phyloP scores from a whole-genome alignment of 2,888 invertebrate genomes.

The Molorchus minor region DNA sequence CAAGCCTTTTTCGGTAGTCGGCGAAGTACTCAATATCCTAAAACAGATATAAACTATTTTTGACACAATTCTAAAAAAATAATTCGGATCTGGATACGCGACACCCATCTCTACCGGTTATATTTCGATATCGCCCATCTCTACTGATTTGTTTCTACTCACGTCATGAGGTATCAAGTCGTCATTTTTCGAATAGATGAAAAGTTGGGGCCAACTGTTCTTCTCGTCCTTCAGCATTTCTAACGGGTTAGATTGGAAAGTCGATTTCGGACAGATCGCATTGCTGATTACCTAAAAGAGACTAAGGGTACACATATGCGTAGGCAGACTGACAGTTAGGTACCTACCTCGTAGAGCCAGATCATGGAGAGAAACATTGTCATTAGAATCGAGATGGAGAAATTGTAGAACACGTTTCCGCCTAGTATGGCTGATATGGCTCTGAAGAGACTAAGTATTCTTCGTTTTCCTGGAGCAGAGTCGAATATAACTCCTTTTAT shows the following conservation, averaged over 20 bases:
- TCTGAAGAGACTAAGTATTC: conserved; percentile 67
- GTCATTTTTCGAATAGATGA: conserved; percentile 77
- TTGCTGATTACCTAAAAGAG: conserved; percentile 56
- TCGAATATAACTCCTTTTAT: conserved; percentile 75
- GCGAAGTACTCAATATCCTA: conserved; percentile 76
- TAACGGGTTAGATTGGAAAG: conserved; percentile 67
- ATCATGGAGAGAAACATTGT: conserved; percentile 68
- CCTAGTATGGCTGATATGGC: conserved; percentile 72
- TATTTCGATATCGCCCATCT: too few species aligned
- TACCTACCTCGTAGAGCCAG: conserved; percentile 69
- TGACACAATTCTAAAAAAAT: too few species aligned
- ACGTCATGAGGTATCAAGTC: conserved; percentile 71
- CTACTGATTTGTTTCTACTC: too few species aligned
- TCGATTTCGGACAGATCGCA: conserved; percentile 52
- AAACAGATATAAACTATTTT: conserved; percentile 27
- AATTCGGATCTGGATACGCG: too few species aligned
- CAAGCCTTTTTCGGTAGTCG: conserved; percentile 66
- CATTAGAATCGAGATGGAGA: conserved; percentile 66
- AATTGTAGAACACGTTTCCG: conserved; percentile 66
- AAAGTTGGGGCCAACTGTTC: conserved; percentile 74
- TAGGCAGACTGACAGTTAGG: background rate
- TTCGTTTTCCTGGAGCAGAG: conserved; percentile 74
- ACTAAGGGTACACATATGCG: background rate
- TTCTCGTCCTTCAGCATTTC: conserved; percentile 68
- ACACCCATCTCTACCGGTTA: too few species aligned